Evolutionary conservation across 1,140 invertebrate species (phyloP).

Genomic region (Contarinia nasturtii): DNA sequence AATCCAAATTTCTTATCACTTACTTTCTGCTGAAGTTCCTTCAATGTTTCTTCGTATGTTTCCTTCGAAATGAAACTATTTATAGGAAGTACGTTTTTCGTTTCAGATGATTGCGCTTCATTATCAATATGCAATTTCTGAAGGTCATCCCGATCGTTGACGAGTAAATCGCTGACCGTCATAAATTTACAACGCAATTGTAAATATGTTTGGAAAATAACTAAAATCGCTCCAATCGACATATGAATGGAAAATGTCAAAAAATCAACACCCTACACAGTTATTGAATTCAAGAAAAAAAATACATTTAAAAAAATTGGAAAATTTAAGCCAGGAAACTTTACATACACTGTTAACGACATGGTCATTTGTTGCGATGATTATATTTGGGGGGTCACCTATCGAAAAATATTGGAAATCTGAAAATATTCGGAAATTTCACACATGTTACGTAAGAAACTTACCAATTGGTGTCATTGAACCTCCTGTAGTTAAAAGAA

Average conservation of each 20-base stretch:
- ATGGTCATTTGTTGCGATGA: constrained; percentile 29
- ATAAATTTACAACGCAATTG: constrained; percentile 50
- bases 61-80: constrained; percentile 2
- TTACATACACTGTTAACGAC: background rate
- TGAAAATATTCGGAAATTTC: too few relatives aligned
- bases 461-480: too few relatives aligned
- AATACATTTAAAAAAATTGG: too few relatives aligned
- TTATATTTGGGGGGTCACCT: constrained; percentile 72
- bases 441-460: too few relatives aligned
- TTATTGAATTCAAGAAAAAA: too few relatives aligned
- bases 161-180: constrained; percentile 33
- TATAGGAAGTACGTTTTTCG: constrained; percentile 3
- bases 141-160: background rate
- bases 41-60: background rate
- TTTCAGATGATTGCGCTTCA: constrained; percentile 1
- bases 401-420: constrained; percentile 25
- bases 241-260: constrained; percentile 55
- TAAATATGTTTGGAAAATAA: constrained; percentile 38
- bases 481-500: too few relatives aligned
- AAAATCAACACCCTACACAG: constrained; percentile 52
- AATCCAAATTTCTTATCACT: constrained; percentile 46
- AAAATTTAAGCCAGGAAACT: too few relatives aligned
- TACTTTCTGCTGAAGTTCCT: constrained; percentile 10
- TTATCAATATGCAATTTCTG: constrained; percentile 2
- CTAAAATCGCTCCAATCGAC: constrained; percentile 45